Conservation (phyloP, 2,797 vertebrate species). For the Diplodus puntazzo region DNA sequence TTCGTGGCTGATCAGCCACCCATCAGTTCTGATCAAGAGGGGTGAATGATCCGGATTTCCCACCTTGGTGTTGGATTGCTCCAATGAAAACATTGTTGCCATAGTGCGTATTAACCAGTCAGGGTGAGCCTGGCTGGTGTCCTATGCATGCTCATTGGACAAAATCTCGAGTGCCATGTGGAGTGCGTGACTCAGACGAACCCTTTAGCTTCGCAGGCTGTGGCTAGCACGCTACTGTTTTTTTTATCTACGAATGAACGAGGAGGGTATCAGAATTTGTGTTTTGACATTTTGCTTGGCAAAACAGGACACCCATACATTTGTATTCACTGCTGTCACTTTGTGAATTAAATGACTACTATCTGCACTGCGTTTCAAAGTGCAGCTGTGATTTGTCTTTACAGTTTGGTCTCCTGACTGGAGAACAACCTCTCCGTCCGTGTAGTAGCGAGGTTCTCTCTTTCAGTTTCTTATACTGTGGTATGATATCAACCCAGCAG, state of each 20-base stretch:
- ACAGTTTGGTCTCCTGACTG: conserved; percentile 21
- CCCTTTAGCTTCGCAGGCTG: conserved; percentile 51
- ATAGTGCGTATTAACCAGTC: conserved; percentile 59
- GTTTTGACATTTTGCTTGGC: conserved; percentile 44
- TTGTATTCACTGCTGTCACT: conserved; percentile 62
- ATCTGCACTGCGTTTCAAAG: conserved; percentile 50
- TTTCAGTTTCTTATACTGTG: conserved; percentile 27
- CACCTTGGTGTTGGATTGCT: conserved; percentile 46
- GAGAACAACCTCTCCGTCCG: conserved; percentile 7
- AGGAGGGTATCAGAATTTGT: conserved; percentile 31
- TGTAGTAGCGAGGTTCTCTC: conserved; percentile 20
- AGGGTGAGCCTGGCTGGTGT: conserved; percentile 47
- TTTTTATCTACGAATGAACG: conserved; percentile 39
- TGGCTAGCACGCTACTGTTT: conserved; percentile 54
- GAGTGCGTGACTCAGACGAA: conserved; percentile 58
- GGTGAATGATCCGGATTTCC: conserved; percentile 25
- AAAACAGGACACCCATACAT: conserved; percentile 36
- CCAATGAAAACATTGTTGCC: conserved; percentile 60
- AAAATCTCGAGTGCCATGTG: conserved; percentile 77
- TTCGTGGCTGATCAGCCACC: conserved; percentile 31
- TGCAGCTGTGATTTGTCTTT: conserved; percentile 50
- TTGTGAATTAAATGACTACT: conserved; percentile 67
- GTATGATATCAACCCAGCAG: background rate
- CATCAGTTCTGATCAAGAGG: conserved; percentile 25
- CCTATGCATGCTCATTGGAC: conserved; percentile 53